Evolutionary conservation across 2,888 invertebrate genomes (phyloP).

Genomic region (Nomada lathburiana): DNA sequence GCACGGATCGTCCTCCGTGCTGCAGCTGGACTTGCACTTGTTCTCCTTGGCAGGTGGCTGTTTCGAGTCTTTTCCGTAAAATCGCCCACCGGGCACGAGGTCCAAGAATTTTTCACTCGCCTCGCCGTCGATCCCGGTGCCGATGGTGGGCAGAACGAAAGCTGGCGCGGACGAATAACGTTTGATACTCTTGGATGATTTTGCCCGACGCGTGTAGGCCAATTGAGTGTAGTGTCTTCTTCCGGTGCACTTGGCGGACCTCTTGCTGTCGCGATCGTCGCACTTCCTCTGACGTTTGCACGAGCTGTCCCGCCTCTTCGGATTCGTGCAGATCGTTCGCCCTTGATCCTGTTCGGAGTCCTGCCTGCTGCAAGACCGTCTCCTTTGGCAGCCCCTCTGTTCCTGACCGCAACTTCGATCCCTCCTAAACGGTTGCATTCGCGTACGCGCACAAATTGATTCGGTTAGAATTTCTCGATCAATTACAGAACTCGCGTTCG

Average conservation of each 20-base stretch:
- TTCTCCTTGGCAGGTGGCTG: not conserved
- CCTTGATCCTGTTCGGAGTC: not conserved
- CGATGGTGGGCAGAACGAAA: not conserved
- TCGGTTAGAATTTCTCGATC: too few species aligned
- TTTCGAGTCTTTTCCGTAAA: constrained; percentile 8
- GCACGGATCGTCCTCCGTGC: not conserved
- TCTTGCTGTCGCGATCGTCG: not conserved
- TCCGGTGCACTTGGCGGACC: constrained; percentile 21
- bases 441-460: too few species aligned
- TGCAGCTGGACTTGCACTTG: not conserved
- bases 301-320: constrained; percentile 4
- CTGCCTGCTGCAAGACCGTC: constrained; percentile 22
- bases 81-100: not conserved
- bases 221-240: constrained; percentile 49
- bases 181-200: not conserved
- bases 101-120: not conserved
- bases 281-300: constrained; percentile 9
- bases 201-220: not conserved
- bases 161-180: constrained; percentile 22
- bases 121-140: not conserved
- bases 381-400: not conserved
- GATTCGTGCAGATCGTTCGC: constrained; percentile 31
- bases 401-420: not conserved
- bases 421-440: not conserved
- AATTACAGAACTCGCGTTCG: too few species aligned